These are phyloP conservation scores for Clinocottus analis DNA, from an alignment of 2,113 vertebrate genomes.

Conservation along the genomic window DNA sequence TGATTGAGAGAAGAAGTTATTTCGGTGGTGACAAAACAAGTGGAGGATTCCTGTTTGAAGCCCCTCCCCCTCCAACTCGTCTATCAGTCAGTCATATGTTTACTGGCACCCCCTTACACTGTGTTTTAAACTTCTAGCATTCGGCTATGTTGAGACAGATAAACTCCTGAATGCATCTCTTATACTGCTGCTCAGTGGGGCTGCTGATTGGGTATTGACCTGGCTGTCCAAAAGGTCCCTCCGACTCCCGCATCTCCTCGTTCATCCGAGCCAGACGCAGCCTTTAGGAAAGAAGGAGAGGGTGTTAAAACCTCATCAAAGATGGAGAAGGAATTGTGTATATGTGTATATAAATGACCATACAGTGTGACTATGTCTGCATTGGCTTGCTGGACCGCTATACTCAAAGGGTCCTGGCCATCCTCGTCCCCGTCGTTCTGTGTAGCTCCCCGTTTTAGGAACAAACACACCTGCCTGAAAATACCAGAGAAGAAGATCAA, in stretches of 20 bases:
- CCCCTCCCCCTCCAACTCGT: neutral
- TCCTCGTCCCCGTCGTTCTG: conserved; percentile 91
- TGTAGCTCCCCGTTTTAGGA: conserved; percentile 94
- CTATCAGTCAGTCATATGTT: conserved; percentile 2
- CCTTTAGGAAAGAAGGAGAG: conserved; percentile 70
- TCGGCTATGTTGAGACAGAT: conserved; percentile 95
- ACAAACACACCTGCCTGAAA: conserved; percentile 95
- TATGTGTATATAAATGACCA: conserved; percentile 49
- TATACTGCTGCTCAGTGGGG: conserved; percentile 97
- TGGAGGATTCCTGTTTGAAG: neutral
- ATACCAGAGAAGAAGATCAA: neutral
- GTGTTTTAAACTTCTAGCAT: conserved; percentile 80
- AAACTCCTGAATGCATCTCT: conserved; percentile 97
- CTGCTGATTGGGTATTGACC: conserved; percentile 92
- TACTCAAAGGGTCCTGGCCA: conserved; percentile 93
- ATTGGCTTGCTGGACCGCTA: conserved; percentile 94
- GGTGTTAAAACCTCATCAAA: neutral
- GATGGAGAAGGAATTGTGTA: neutral
- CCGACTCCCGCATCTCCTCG: conserved; percentile 96
- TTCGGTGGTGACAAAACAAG: conserved; percentile 10
- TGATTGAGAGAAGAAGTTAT: conserved; percentile 38
- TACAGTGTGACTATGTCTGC: conserved; percentile 98
- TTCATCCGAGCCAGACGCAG: conserved; percentile 97
- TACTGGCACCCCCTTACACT: conserved; percentile 41
- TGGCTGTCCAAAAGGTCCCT: conserved; percentile 91